phyloP scores from a whole-genome alignment of 2,113 vertebrate species.

The Myiagra hebetior region DNA sequence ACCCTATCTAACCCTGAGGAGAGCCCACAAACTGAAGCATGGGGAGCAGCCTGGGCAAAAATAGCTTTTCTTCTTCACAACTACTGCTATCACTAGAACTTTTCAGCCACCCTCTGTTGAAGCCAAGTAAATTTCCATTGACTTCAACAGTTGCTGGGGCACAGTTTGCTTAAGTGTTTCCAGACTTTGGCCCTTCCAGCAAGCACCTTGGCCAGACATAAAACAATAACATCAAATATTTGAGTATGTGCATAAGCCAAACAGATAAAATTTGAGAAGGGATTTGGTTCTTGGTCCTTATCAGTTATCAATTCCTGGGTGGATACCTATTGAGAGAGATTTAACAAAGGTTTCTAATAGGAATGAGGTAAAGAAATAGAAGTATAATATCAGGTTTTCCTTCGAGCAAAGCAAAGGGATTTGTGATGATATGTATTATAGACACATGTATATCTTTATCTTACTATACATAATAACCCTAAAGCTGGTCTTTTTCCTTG shows the following conservation, averaged over 20 bases:
- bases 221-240: background rate
- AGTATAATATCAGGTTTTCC: background rate
- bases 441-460: background rate
- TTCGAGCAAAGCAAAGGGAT: background rate
- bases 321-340: background rate
- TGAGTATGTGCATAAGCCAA: background rate
- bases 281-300: background rate
- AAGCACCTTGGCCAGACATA: background rate
- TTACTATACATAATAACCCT: background rate
- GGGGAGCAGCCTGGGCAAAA: background rate
- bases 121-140: slow-evolving; percentile 6
- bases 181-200: background rate
- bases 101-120: background rate
- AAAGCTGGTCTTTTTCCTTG: background rate
- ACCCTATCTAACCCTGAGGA: background rate
- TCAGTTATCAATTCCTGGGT: background rate
- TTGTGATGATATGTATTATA: background rate
- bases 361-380: background rate
- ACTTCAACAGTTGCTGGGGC: background rate
- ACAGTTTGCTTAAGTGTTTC: background rate
- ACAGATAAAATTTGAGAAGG: background rate
- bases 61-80: background rate
- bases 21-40: background rate
- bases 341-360: background rate
- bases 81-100: background rate